Base-by-base conservation (phyloP, 2,888 invertebrate genomes). In the Drosophila mercatorum region DNA sequence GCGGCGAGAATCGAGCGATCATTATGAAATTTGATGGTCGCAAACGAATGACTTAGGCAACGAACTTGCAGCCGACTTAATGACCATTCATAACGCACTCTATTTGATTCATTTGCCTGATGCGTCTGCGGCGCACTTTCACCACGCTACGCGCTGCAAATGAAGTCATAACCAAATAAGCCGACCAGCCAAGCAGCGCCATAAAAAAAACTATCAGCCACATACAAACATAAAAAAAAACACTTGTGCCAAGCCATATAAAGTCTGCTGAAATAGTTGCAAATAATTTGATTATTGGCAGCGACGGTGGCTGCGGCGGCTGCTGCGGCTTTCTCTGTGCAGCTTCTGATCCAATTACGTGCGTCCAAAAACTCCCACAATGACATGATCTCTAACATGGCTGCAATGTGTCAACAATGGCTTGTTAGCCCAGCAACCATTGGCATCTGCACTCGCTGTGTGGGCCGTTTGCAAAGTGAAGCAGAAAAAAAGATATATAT, bases 81-180 rank as follows among this genome's bases (percentile, higher is more conserved):
- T 72, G 68, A 38, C 77, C 77, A 66, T 53, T 83, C 84, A 70
- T 78, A 62, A 66, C 73, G 76, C 64, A 81, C 85, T 75, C 59
- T 34, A 63, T 72, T 67, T 84, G 84, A 88, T 81, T 86, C 81
- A 78, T 65, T 76, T 86, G 28, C 55, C 14, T 69, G 74, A 79
- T 70, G 87, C 81, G 70, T 53, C 69, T 61, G 34, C 10, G 14
- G 81, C 68, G 72, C 72, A 89, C 84, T 89, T 89, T 84, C 89
- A 71, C 84, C 89, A 63, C 46, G 58, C 46, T 17, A 26, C 7
- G 28, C 46, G 55, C 69, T 51, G 72, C 76, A 79, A 84, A 85
- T 85, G 81, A 89, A 89, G 84, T 84, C 88, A 89, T 89, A 87
- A 84, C 88, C 88, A 89, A 87, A 87, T 77, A 87, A 72, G 84